phyloP scores from a whole-genome alignment of 2,113 vertebrate species.

The Galeopterus variegatus region DNA sequence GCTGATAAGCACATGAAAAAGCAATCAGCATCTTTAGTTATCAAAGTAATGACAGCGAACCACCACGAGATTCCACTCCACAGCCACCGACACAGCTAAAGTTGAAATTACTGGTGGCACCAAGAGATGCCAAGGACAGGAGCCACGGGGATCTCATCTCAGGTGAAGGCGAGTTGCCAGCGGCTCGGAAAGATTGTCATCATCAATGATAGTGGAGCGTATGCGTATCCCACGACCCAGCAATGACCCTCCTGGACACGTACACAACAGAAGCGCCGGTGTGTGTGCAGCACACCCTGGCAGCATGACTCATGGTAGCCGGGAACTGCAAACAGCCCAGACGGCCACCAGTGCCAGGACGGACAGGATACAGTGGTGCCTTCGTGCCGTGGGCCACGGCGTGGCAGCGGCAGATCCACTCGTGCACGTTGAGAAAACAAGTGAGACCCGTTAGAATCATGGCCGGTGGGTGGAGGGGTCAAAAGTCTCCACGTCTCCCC shows the following conservation, averaged over 20 bases:
- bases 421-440: no score
- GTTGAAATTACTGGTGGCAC: not conserved
- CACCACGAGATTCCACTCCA: not conserved
- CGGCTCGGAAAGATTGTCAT: not conserved
- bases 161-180: not conserved
- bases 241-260: not conserved
- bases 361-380: fast-evolving
- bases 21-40: not conserved
- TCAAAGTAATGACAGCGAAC: not conserved
- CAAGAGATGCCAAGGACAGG: not conserved
- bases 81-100: not conserved
- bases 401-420: not conserved
- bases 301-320: not conserved
- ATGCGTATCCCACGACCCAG: not conserved
- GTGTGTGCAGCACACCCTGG: no score
- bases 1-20: not conserved
- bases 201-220: not conserved
- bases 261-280: not conserved
- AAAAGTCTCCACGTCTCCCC: not conserved
- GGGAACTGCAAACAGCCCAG: not conserved
- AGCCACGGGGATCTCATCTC: not conserved
- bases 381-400: fast-evolving
- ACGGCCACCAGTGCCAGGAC: no score
- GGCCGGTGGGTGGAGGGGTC: not conserved
- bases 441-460: not conserved